Conservation (phyloP, 2,113 vertebrate genomes). For the Hucho hucho region DNA sequence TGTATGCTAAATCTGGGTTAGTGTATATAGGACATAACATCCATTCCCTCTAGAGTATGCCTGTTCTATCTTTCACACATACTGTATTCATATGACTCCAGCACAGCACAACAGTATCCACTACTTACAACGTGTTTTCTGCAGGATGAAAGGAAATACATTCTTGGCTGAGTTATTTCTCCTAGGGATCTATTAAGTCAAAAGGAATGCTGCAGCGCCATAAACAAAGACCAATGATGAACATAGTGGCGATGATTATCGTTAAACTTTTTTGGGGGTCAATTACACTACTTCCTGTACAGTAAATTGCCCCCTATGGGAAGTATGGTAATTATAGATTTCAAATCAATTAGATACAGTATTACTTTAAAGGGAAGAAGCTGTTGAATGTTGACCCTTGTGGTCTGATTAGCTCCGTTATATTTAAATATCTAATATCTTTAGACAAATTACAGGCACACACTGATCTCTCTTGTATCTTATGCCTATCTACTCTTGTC, state of each 20-base stretch:
- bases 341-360: slow-evolving; percentile 4
- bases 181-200: slow-evolving; percentile 25
- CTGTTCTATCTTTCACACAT: neutral
- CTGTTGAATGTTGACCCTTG: neutral
- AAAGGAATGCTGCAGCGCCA: neutral
- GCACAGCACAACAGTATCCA: slow-evolving; percentile 5
- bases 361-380: neutral
- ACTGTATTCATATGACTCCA: slow-evolving; percentile 4
- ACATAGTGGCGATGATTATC: neutral
- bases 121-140: neutral
- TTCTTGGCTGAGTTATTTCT: slow-evolving; percentile 22
- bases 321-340: slow-evolving; percentile 13
- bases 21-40: neutral
- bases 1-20: neutral
- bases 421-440: neutral
- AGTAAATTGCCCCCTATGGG: slow-evolving; percentile 15
- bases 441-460: neutral
- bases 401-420: neutral
- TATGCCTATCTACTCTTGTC: neutral
- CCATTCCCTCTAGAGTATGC: neutral
- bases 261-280: neutral
- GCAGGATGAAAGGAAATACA: slow-evolving; percentile 19
- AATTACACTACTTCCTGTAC: neutral
- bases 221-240: neutral
- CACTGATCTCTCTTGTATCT: slow-evolving; percentile 3